Evolutionary conservation across 2,113 vertebrate species (phyloP).

Genomic region (Pholis gunnellus): DNA sequence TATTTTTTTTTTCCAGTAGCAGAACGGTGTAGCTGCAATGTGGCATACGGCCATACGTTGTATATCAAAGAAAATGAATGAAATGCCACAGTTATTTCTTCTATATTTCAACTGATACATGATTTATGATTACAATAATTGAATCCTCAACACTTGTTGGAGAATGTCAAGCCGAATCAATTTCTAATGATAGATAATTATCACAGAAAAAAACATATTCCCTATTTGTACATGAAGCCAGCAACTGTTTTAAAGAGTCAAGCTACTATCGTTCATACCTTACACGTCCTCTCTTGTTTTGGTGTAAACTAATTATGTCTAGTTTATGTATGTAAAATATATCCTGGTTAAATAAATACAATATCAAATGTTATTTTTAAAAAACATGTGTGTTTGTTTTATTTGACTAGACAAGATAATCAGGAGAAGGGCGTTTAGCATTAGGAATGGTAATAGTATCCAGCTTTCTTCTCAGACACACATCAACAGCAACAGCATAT

Average conservation of each 20-base stretch:
- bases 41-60: not conserved
- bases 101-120: not conserved
- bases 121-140: not conserved
- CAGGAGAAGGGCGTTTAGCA: not conserved
- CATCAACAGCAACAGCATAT: not conserved
- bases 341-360: not conserved
- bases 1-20: not conserved
- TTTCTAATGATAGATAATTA: not conserved
- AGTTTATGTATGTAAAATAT: not conserved
- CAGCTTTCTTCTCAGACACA: not conserved
- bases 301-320: not conserved
- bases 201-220: not conserved
- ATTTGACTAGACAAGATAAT: not conserved
- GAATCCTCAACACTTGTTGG: not conserved
- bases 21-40: not conserved
- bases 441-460: not conserved
- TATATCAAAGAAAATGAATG: not conserved
- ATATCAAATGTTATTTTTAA: not conserved
- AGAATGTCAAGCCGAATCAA: not conserved
- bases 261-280: not conserved
- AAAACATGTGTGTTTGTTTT: not conserved
- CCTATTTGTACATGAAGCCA: not conserved
- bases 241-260: not conserved
- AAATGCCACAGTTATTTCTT: not conserved
- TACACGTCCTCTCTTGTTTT: not conserved